Evolutionary conservation across 64 coral and sea anemone genomes (phyloP), one percentile per base, ranked within the genome.

Genomic region (Astreopora myriophthalma): DNA sequence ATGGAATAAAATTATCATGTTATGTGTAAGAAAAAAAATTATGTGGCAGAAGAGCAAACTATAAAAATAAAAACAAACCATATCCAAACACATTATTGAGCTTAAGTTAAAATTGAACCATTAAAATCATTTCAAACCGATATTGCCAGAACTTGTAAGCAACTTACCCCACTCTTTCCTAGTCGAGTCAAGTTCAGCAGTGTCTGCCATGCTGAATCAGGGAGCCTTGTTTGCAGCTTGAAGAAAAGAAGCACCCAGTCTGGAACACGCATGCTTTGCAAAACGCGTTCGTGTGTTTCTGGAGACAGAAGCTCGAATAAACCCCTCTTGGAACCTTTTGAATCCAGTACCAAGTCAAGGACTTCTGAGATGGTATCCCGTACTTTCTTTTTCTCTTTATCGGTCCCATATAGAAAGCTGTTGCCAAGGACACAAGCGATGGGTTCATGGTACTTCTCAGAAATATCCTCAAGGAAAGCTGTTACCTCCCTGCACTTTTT

Each of bases 171-270:
- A 39, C 83, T 38, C 14, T 67, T 33, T 86, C 83, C 62, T 22
- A 86, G 61, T 69, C 66, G 62, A 44, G 84, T 87, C 20, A 87
- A 17, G 40, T 87, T 87, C 37, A 73, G 14, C 67, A 87, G 10
- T 46, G 20, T 51, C 48, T 87, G 84, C 84, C 84, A 49, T 48
- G 67, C 84, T 1, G 19, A 48, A 70, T 87, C 84, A 19, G 84
- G 67, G 23, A 87, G 23, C 48, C 28, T 23, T 27, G 65, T 19
- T 29, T 52, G 65, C 6, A 87, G 17, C 39, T 87, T 87, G 23
- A 87, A 87, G 22, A 48, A 51, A 36, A 87, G 34, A 17, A 72
- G 1, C 46, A 87, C 39, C 84, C 84, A 87, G 48, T 87, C 84
- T 27, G 84, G 84, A 19, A 87, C 84, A 22, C 68, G 13, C 38